phyloP scores from a whole-genome alignment of 2,797 vertebrate species.

The Psittacula echo region DNA sequence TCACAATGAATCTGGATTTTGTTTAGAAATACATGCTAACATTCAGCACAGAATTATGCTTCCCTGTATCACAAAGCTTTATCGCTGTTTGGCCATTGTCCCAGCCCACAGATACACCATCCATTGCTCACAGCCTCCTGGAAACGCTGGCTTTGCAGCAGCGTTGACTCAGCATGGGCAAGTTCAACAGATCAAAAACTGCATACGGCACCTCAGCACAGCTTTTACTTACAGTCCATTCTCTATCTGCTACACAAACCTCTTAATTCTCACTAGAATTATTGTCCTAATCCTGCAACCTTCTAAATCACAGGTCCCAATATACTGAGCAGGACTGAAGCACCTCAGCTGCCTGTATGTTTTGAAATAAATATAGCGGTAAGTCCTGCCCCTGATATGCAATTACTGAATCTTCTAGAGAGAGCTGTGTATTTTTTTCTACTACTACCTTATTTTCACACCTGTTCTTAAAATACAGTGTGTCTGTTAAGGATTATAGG shows the following conservation, averaged over 20 bases:
- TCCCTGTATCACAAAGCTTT: background rate
- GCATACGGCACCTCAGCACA: accelerated
- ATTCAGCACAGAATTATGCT: background rate
- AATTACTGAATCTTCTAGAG: background rate
- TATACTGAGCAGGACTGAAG: accelerated
- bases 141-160: background rate
- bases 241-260: background rate
- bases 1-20: background rate
- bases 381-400: background rate
- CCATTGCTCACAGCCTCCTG: accelerated
- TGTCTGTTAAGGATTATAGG: background rate
- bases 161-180: accelerated
- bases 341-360: accelerated
- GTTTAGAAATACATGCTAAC: background rate
- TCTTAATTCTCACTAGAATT: background rate
- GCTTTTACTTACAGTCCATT: accelerated
- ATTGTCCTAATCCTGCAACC: background rate
- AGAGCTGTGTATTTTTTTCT: background rate
- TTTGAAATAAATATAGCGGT: background rate
- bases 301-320: background rate
- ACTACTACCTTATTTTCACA: background rate
- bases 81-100: accelerated
- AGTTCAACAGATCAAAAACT: background rate
- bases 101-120: background rate
- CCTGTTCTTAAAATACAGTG: background rate